Evolutionary conservation across 2,113 vertebrate species (phyloP).

Genomic region (Poeciliopsis prolifica): DNA sequence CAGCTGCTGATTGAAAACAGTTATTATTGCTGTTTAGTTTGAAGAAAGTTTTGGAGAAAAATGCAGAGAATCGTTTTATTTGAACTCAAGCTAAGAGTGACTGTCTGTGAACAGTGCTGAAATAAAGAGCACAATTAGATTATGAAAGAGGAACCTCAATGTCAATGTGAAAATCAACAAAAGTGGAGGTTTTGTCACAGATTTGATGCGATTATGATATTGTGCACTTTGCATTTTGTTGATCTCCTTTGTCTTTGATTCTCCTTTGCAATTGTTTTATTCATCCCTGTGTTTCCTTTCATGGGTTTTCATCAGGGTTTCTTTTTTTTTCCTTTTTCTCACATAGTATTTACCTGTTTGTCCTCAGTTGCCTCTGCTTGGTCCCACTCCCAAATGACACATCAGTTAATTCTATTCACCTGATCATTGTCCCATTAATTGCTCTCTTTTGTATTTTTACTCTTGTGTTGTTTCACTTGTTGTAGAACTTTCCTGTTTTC

Average conservation of each 20-base stretch:
- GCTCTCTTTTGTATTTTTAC: background rate
- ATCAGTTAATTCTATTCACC: background rate
- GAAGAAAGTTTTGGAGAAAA: constrained; percentile 14
- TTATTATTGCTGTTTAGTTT: constrained; percentile 15
- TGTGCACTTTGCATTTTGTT: too few relatives aligned
- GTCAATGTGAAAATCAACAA: background rate
- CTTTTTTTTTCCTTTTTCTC: background rate
- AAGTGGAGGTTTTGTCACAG: background rate
- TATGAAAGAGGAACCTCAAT: background rate
- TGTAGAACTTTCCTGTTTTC: background rate
- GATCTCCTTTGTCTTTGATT: background rate
- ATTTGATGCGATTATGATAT: too few relatives aligned
- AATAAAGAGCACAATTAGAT: constrained; percentile 2
- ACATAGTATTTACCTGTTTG: background rate
- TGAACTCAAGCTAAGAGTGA: constrained; percentile 12
- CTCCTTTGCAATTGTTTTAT: background rate
- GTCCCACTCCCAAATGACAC: background rate
- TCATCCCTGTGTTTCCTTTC: background rate
- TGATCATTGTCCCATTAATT: background rate
- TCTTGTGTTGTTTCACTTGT: background rate
- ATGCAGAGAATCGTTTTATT: constrained; percentile 9
- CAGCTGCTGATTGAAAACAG: constrained; percentile 37
- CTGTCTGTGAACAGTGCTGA: background rate
- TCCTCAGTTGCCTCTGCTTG: background rate
- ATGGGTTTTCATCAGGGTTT: background rate